Base-by-base conservation (phyloP, 2,888 invertebrate genomes). In the Griposia aprilina region DNA sequence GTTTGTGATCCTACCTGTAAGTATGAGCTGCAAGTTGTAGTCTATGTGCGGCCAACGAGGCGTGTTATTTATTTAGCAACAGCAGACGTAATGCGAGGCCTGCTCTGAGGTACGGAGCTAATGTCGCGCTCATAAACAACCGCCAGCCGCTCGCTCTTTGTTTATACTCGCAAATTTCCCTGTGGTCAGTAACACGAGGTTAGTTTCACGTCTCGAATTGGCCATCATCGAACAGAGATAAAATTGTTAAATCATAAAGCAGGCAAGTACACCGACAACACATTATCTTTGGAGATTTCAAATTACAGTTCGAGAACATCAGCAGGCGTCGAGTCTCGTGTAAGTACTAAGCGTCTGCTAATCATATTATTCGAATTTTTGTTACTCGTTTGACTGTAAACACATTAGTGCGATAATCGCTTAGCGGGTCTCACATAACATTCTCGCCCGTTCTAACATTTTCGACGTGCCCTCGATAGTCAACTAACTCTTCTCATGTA, bases 1-100 rank as follows among this genome's bases (percentile, higher is more conserved):
- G 83, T 74, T 79, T 65, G 83, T 74, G n/a, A 52, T 59, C 45
- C 70, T 68, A 73, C 72, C 82, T 75, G 70, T 60, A 63, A 52
- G 68, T 52, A 41, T 41, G 57, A 72, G 62, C 55, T 59, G 74
- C 65, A 77, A 83, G 86, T 86, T 86, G 83, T 78, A 83, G 73
- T 86, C 88, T 80, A 76, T 68, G 83, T 70, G 67, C 48, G 70
- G 72, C 26, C 79, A 75, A 78, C 78, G 72, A 83, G 75, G 50
- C 83, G 73, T 75, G 83, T 77, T 83, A 86, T 88, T 88, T 88
- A 86, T 88, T 86, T 88, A 68, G 68, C 78, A 50, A 74, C 72
- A 76, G 60, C 45, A 65, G 57, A 63, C 57, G 69, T 67, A 82
- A 60, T 59, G 83, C 41, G 83, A 77, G 86, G 76, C 76, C 69